These are phyloP conservation scores for Planiliza haematocheilus DNA, from an alignment of 2,113 vertebrate genomes.

Conservation along the genomic window DNA sequence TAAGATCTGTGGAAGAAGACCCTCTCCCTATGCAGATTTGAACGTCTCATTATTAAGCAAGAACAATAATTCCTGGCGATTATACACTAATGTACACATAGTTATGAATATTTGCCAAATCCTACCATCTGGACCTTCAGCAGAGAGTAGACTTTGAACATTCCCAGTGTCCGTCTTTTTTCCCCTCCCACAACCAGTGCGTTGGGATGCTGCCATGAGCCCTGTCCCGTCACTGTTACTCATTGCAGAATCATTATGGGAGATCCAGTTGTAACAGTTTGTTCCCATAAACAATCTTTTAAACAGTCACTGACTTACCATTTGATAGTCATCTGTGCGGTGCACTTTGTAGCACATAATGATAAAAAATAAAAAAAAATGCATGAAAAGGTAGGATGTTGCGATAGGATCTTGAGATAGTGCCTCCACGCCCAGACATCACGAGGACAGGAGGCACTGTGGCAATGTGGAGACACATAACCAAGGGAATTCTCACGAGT, in stretches of 20 bases:
- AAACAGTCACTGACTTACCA: slow-evolving; percentile 19
- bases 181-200: slow-evolving; percentile 26
- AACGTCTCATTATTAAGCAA: no score
- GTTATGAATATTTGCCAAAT: no score
- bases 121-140: no score
- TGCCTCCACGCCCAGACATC: not conserved
- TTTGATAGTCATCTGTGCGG: slow-evolving; percentile 28
- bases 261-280: slow-evolving; percentile 20
- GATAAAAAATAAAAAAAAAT: slow-evolving; percentile 4
- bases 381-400: slow-evolving; percentile 18
- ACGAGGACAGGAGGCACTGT: slow-evolving; percentile 4
- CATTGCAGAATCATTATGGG: slow-evolving; percentile 30
- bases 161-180: slow-evolving; percentile 17
- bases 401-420: not conserved
- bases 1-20: no score
- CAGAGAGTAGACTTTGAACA: not conserved
- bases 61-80: no score
- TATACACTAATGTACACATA: no score
- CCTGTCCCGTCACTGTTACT: slow-evolving; percentile 19
- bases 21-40: no score
- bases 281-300: slow-evolving; percentile 45
- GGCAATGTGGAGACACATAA: slow-evolving; percentile 19
- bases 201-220: slow-evolving; percentile 55
- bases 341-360: not conserved
- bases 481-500: slow-evolving; percentile 64